Conservation (phyloP, 2,113 vertebrate genomes). For the Actenoides hombroni region DNA sequence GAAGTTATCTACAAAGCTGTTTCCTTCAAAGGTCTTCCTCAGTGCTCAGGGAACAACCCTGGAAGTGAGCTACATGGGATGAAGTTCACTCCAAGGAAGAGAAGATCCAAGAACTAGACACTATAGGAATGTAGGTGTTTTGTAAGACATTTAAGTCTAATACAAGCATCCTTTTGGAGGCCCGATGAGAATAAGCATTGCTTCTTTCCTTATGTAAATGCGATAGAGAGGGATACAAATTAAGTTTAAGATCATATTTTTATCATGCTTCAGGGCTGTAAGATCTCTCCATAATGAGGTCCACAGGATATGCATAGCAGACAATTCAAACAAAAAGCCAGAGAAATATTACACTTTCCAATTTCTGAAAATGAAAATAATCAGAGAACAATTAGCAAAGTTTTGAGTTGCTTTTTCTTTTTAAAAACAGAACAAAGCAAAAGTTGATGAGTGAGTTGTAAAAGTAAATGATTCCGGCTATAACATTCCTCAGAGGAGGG, state of each 20-base stretch:
- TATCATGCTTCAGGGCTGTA: neutral
- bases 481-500: constrained; percentile 3
- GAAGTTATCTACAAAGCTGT: neutral
- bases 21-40: neutral
- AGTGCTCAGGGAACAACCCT: neutral
- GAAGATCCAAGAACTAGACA: neutral
- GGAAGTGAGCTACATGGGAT: neutral
- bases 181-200: neutral
- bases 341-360: neutral
- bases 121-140: neutral
- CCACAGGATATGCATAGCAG: neutral
- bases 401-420: neutral
- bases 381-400: neutral
- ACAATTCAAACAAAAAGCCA: neutral
- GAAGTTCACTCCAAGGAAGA: neutral
- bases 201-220: neutral
- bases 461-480: constrained; percentile 25
- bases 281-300: neutral
- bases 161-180: neutral
- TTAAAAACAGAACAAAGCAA: neutral
- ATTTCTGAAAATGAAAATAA: constrained; percentile 1
- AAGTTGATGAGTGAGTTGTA: neutral
- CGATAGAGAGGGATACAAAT: neutral
- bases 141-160: neutral
- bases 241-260: neutral